Evolutionary conservation across 2,888 invertebrate species (phyloP).

Genomic region (Tenthredo amoena): DNA sequence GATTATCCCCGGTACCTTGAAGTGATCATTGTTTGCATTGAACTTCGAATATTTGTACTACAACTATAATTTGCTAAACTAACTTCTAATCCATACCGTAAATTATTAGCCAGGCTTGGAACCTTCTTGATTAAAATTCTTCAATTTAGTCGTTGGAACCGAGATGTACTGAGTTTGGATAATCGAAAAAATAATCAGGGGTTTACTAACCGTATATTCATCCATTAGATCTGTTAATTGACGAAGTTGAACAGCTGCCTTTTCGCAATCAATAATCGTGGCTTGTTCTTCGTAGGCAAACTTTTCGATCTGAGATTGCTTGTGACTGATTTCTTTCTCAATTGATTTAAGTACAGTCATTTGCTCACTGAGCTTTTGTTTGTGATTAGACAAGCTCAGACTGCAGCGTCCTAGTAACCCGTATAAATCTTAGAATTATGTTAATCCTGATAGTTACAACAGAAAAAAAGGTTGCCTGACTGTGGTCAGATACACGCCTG

Average conservation of each 20-base stretch:
- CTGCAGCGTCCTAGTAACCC: conserved; percentile 77
- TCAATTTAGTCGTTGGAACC: not conserved
- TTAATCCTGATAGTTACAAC: not conserved
- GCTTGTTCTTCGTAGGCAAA: conserved; percentile 77
- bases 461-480: not conserved
- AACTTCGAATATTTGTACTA: conserved; percentile 3
- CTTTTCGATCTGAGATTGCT: conserved; percentile 76
- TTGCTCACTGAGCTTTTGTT: conserved; percentile 81
- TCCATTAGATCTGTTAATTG: conserved; percentile 76
- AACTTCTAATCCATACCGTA: not conserved
- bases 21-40: conserved; percentile 24
- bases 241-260: conserved; percentile 74
- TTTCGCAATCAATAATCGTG: conserved; percentile 77
- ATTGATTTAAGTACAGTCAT: conserved; percentile 78
- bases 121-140: conserved; percentile 13
- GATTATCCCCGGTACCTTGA: conserved; percentile 80
- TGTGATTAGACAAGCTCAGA: conserved; percentile 80
- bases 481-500: conserved; percentile 75
- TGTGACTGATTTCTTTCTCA: conserved; percentile 76
- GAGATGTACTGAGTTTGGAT: not conserved
- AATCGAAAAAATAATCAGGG: not conserved
- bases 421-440: not conserved
- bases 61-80: not conserved
- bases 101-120: not conserved
- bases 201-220: conserved; percentile 75